A percentile compares a stretch with the other conserved stretches of the same genome.
These are phyloP conservation scores for Clanis bilineata DNA, from an alignment of 2,888 invertebrate genomes.

Conservation along the genomic window DNA sequence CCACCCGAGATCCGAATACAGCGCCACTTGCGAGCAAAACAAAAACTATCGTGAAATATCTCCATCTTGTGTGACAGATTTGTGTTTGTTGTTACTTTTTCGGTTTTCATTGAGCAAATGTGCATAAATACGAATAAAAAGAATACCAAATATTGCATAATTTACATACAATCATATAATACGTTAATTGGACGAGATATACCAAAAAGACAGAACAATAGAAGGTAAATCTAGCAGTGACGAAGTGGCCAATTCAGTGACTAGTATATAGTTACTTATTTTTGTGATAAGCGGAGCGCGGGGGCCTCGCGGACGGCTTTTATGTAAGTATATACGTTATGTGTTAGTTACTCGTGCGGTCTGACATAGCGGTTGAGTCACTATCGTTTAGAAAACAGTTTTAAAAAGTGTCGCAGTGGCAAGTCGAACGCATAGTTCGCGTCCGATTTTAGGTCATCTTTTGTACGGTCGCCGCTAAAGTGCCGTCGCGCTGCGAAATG, in stretches of 20 bases:
- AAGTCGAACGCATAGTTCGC: slow-evolving; percentile 62
- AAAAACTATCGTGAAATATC: slow-evolving; percentile 81
- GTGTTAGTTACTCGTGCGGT: slow-evolving; percentile 49
- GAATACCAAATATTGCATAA: slow-evolving; percentile 47
- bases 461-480: slow-evolving; percentile 74
- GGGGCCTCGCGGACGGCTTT: slow-evolving; percentile 72
- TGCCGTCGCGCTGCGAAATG: slow-evolving; percentile 75
- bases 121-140: slow-evolving; percentile 57
- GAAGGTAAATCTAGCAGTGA: slow-evolving; percentile 67
- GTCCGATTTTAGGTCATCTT: slow-evolving; percentile 81
- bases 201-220: slow-evolving; percentile 43
- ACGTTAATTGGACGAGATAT: slow-evolving; percentile 42
- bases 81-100: slow-evolving; percentile 81
- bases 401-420: slow-evolving; percentile 57
- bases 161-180: slow-evolving; percentile 34
- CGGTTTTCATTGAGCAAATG: slow-evolving; percentile 65
- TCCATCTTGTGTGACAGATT: slow-evolving; percentile 86
- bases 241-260: slow-evolving; percentile 76
- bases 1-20: slow-evolving; percentile 40
- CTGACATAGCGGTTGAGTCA: slow-evolving; percentile 57
- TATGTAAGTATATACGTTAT: slow-evolving; percentile 70
- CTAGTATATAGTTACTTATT: slow-evolving; percentile 82
- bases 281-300: slow-evolving; percentile 81
- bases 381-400: slow-evolving; percentile 68
- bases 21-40: slow-evolving; percentile 75